Base-by-base conservation (phyloP, 2,888 invertebrate species). In the Drosophila maculinotata region DNA sequence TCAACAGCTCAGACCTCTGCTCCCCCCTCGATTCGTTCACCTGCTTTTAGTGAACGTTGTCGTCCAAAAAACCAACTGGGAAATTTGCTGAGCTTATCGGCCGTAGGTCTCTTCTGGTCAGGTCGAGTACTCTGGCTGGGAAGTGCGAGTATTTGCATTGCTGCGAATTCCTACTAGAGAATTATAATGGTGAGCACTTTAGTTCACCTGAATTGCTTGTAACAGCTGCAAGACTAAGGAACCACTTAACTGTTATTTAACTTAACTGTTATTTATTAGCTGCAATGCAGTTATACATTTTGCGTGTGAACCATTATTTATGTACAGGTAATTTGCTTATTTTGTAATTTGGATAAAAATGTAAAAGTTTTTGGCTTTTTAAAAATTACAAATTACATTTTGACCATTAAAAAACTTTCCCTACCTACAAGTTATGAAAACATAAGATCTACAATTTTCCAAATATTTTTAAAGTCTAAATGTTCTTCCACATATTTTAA, bases 101-200 rank as follows among this genome's bases (percentile, higher is more conserved):
- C 36, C 25, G 12, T 49, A 25, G 49, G 54, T 44, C 28, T 39
- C 39, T 35, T 56, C 48, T 33, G 56, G 54, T 30, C 51, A 35
- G 53, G 52, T n/a, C n/a, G n/a, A n/a, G n/a, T n/a, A n/a, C 20
- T 20, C 56, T 48, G 58, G 39, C 38, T 51, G 69, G 15, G 44
- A 59, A 64, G 69, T 72, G 52, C 69, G 63, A 69, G 74, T 78
- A 71, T 81, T 81, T 80, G 84, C 84, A 83, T 79, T 80, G 80
- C 72, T 79, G 64, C 52, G 59, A 71, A 60, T 73, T 38, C 60
- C 71, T 83, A 75, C 82, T 79, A 60, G 48, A 52, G 76, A 51
- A 68, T 76, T 82, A 45, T 84, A 80, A 87, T 87, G 60, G 54
- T 28, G 79, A 58, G 79, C 65, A 82, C 76, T 85, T 67, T 75